Conservation (phyloP, 2,797 vertebrate species). For the Phrynocephalus guinanensis region DNA sequence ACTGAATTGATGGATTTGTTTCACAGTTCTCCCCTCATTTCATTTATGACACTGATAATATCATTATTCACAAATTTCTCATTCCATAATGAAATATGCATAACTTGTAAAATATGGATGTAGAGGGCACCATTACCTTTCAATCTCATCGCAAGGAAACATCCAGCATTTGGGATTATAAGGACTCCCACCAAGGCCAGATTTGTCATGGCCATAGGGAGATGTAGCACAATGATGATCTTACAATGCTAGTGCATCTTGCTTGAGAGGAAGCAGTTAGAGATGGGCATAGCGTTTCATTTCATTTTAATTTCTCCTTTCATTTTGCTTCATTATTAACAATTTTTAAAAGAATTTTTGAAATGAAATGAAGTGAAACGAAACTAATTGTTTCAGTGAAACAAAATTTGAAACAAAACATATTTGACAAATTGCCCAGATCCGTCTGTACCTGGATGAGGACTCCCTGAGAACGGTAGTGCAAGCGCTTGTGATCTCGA, state of each 20-base stretch:
- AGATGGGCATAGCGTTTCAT: too few species aligned
- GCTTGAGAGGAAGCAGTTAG: constrained; percentile 46
- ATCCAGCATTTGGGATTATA: constrained; percentile 49
- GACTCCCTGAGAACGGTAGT: too few species aligned
- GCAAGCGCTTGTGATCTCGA: too few species aligned
- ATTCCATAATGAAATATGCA: constrained; percentile 64
- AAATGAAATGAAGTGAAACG: too few species aligned
- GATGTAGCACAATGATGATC: constrained; percentile 35
- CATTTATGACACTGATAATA: constrained; percentile 70
- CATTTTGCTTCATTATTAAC: too few species aligned
- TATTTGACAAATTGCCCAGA: too few species aligned
- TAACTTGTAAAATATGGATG: constrained; percentile 69
- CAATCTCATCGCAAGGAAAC: constrained; percentile 55
- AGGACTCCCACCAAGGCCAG: constrained; percentile 30
- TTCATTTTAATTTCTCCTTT: too few species aligned
- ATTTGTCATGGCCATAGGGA: constrained; percentile 44
- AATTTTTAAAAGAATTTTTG: too few species aligned
- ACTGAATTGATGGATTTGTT: constrained; percentile 59
- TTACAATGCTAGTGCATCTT: constrained; percentile 56
- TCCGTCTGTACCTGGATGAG: too few species aligned
- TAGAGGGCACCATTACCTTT: constrained; percentile 61
- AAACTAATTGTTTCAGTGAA: too few species aligned
- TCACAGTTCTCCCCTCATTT: constrained; percentile 48
- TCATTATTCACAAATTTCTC: constrained; percentile 71
- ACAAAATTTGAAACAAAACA: too few species aligned